Evolutionary conservation across 2,888 invertebrate genomes (phyloP).

Genomic region (Neoascia interrupta): DNA sequence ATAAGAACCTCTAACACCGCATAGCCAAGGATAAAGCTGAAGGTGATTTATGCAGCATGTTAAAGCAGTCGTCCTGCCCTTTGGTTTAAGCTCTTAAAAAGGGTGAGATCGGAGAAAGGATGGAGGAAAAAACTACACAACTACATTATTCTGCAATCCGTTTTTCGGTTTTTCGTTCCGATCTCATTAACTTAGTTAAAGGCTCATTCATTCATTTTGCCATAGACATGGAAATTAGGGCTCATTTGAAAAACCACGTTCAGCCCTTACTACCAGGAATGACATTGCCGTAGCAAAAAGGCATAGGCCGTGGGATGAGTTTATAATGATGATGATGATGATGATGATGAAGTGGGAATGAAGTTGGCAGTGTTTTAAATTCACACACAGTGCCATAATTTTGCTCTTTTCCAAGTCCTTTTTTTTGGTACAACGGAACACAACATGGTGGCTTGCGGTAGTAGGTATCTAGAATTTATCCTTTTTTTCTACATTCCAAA

Average conservation of each 20-base stretch:
- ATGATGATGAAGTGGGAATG: conserved; percentile 27
- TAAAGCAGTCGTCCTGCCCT: conserved; percentile 37
- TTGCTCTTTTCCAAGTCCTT: conserved; percentile 46
- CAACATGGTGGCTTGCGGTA: conserved; percentile 28
- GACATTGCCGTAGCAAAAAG: conserved; percentile 6
- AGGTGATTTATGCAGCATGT: conserved; percentile 66
- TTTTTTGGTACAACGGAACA: conserved; percentile 49
- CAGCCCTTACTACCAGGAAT: conserved; percentile 25
- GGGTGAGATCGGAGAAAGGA: conserved; percentile 7
- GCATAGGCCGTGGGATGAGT: conserved; percentile 34
- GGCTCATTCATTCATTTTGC: conserved; percentile 64
- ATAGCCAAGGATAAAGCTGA: conserved; percentile 64
- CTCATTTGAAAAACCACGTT: conserved; percentile 59
- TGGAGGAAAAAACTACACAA: conserved; percentile 36
- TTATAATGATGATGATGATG: conserved; percentile 23
- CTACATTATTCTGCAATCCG: conserved; percentile 62
- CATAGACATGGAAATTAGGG: conserved; percentile 66
- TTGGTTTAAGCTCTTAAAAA: not conserved
- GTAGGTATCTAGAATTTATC: too few species aligned
- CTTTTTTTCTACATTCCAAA: conserved; percentile 35
- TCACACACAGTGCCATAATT: conserved; percentile 63
- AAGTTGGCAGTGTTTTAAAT: conserved; percentile 41
- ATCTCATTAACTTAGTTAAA: conserved; percentile 69
- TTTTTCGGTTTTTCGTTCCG: conserved; percentile 64
- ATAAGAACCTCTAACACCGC: conserved; percentile 54